These are phyloP conservation scores for pig (Sus scrofa) DNA, from an alignment of 2,113 vertebrate genomes.

Conservation along the genomic window T2T-Sscrofa CM000813.6:50114501-50115000, in stretches of 20 bases:
- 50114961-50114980: neutral
- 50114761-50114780: neutral
- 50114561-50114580: too few species aligned
- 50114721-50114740: neutral
- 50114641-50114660: too few species aligned
- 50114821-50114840: neutral
- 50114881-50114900: neutral
- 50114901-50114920: neutral
- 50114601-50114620: too few species aligned
- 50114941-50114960: neutral
- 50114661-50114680: too few species aligned
- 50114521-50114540: too few species aligned
- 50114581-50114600: too few species aligned
- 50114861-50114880: neutral
- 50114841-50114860: neutral
- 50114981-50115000: neutral
- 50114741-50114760: slow-evolving; percentile 9
- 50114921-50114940: neutral
- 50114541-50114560: too few species aligned
- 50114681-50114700: neutral
- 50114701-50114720: neutral
- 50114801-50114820: neutral
- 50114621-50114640: too few species aligned
- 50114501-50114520: too few species aligned
- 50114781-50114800: neutral